Conservation (phyloP, 2,888 invertebrate genomes). For the Strigamia crassipes region DNA sequence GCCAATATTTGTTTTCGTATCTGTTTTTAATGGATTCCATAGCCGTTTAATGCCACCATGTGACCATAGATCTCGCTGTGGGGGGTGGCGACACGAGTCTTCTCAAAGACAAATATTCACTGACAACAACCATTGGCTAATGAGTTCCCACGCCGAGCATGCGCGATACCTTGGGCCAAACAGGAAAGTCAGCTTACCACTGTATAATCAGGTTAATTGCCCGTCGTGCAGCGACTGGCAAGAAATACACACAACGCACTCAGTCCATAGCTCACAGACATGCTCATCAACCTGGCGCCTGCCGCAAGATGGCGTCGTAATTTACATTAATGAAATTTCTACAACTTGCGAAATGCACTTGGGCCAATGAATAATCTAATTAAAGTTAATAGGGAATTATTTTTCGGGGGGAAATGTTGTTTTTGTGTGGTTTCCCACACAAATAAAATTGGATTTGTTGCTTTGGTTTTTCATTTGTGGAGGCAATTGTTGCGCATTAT, state of each 20-base stretch:
- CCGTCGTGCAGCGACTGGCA: slow-evolving; percentile 5
- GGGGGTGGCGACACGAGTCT: slow-evolving; percentile 32
- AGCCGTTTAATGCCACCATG: slow-evolving; percentile 1
- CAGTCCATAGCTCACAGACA: not conserved
- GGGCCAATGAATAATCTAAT: too few relatives aligned
- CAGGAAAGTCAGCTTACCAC: slow-evolving; percentile 20
- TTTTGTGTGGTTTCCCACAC: too few relatives aligned
- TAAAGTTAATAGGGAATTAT: too few relatives aligned
- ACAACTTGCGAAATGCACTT: too few relatives aligned
- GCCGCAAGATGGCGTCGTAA: not conserved
- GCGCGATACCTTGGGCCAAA: slow-evolving; percentile 8
- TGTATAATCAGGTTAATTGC: slow-evolving; percentile 35
- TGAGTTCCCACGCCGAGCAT: slow-evolving; percentile 23
- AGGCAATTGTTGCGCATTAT: too few relatives aligned
- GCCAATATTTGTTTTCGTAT: too few relatives aligned
- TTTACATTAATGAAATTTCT: not conserved
- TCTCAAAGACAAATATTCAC: slow-evolving; percentile 33
- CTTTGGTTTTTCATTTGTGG: too few relatives aligned
- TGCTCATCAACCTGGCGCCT: not conserved
- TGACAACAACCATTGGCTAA: slow-evolving; percentile 31
- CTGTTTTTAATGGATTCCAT: not conserved
- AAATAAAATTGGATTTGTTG: too few relatives aligned
- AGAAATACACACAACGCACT: not conserved
- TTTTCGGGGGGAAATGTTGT: too few relatives aligned
- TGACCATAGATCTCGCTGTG: not conserved